phyloP scores from a whole-genome alignment of 2,113 vertebrate species.

The Tapirus terrestris region DNA sequence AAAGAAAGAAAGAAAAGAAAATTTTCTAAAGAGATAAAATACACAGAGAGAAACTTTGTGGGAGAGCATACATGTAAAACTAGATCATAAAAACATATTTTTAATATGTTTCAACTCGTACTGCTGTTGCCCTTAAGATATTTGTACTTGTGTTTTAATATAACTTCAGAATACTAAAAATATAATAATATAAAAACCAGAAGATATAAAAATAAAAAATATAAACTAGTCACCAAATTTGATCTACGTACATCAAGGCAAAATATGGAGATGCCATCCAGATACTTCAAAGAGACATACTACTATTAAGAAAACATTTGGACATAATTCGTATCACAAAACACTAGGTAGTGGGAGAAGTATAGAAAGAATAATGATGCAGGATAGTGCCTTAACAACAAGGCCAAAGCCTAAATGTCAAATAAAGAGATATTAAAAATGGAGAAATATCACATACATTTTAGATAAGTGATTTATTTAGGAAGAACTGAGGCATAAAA shows the following conservation, averaged over 20 bases:
- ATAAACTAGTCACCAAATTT: neutral
- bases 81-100: neutral
- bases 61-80: neutral
- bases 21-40: neutral
- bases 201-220: conserved; percentile 26
- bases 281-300: neutral
- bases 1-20: too few relatives aligned
- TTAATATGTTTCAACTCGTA: neutral
- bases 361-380: neutral
- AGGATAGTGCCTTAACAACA: neutral
- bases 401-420: neutral
- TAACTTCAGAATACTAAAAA: neutral
- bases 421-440: neutral
- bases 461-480: neutral
- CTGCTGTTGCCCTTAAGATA: neutral
- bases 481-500: neutral
- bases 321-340: neutral
- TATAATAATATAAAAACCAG: neutral
- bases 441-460: neutral
- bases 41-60: neutral
- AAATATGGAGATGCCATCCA: neutral
- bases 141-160: neutral
- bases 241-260: neutral
- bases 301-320: neutral
- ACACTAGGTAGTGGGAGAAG: neutral